Evolutionary conservation across 1,140 invertebrate species (phyloP), one percentile per base, ranked within the genome.

Genomic region (Spodoptera frugiperda): DNA sequence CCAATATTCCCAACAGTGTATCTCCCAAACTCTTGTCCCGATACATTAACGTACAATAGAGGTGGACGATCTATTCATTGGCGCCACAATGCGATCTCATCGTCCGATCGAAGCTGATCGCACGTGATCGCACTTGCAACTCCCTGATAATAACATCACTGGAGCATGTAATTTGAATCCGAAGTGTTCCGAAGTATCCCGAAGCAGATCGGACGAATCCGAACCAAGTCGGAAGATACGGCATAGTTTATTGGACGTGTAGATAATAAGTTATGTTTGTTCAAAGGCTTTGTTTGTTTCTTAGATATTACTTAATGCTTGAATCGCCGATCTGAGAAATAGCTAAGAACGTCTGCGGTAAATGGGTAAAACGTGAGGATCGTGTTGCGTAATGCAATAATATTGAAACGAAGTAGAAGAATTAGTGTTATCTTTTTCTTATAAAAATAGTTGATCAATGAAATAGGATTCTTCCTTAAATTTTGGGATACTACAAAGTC

Each of bases 51-150:
- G 91, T 93, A 93, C 91, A 93, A 93, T 93, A 90, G 88, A 91
- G 91, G 91, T 93, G 85, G 89, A 91, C 89, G 91, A 87, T 93
- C 91, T 93, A 93, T 93, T 93, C 91, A 93, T 93, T 90, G 87
- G 83, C 89, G 83, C 86, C 84, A 89, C 84, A 87, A 87, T 83
- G 82, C 80, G 79, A 82, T 77, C 84, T 74, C 84, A 90, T 89
- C 78, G 65, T 9, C 21, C 65, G 65, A 73, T 73, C 70, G 33
- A 39, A n/a, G 39, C 54, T 11, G 84, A 84, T 82, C 81, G 87
- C 83, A 82, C 89, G 90, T 90, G 87, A 91, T 82, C 77, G 82
- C 82, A 73, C 53, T 73, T 30, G 54, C 70, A 73, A 73, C 51
- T 39, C 54, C 39, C 70, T 59, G 70, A 73, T 73, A 73, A 73